Evolutionary conservation across 2,888 invertebrate genomes (phyloP), one percentile per base, ranked within the genome.

Genomic region (Hoplodrina blanda): DNA sequence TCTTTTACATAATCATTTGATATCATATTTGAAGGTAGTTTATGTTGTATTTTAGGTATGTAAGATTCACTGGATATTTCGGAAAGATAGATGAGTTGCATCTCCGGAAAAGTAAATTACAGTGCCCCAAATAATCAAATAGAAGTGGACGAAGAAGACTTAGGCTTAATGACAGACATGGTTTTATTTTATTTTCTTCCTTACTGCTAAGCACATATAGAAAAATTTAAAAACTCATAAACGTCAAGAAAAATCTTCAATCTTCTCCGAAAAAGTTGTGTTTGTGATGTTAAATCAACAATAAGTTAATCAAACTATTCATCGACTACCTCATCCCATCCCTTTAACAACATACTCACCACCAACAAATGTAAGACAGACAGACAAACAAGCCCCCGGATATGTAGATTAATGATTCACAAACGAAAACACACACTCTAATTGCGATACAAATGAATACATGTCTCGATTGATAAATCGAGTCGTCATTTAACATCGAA

Each of bases 361-460:
- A 64, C 62, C 81, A 85, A 89, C 88, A 89, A 87, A 89, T 89
- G 88, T 88, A 84, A 85, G 75, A 91, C 89, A 90, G 89, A 92
- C 90, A 89, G 85, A 92, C 88, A 85, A 82, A 89, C 88, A 87
- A 85, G 92, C 92, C 91, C 83, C 92, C 88, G 92, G 91, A 89
- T 91, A 91, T 92, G 86, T 92, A 95, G 93, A 95, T 95, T 94
- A 94, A 95, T 95, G 94, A 91, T 89, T 85, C 83, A 86, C 87
- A 87, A 85, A 89, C 87, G 84, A 89, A 90, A 91, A 88, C 89
- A 89, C 87, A 85, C 87, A 80, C 83, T 88, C 91, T 94, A 94
- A 95, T 95, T 94, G 93, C 90, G 87, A 89, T 94, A 95, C 93
- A 93, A 94, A 94, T 94, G 91, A 90, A 90, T 88, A 87, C 80